Base-by-base conservation (phyloP, 2,797 vertebrate species). In the Hybognathus amarus region DNA sequence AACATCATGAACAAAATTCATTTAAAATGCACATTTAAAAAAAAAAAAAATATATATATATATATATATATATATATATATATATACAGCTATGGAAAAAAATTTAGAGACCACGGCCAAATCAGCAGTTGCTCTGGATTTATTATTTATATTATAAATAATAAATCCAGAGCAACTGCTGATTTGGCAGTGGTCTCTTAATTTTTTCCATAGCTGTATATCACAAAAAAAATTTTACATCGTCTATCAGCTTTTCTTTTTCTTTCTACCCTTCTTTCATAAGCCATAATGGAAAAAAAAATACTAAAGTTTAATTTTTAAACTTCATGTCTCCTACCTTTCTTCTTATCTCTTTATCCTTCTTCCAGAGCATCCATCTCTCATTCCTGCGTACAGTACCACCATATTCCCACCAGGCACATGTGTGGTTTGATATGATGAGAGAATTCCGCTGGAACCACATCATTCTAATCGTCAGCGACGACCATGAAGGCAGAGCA, bases 371-470 rank as follows among this genome's bases (percentile, higher is more conserved):
- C 85, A 99, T 99, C 93, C 98, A 99, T 90, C 94, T 99, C 90
- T 99, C 98, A 71, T 99, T 99, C 90, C 95, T 99, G 89, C 96
- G 98, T 90, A 99, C 97, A 0, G 98, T 99, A 77, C 98, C 98
- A 0, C 98, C 98, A 0, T 99, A 99, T 88, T 99, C 98, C 78
- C 98, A 99, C 93, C 98, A 99, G 94, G 97, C 98, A 0, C 97
- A 98, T 0, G 98, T 99, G 76, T 99, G 98, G 98, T 99, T 99
- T 70, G 98, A 99, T 93, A 96, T 99, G 96, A 99, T 99, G 97
- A 95, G 98, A 0, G 96, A 97, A 88, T 99, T 98, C 93, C 96
- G 96, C 93, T 99, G 98, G 98, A 99, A 98, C 90, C 98, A 99
- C 91, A 94, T 99, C 92, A 99, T 99, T 90, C 94, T 99, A 90